Evolutionary conservation across 2,888 invertebrate species (phyloP).

Genomic region (Bellardia pandia): DNA sequence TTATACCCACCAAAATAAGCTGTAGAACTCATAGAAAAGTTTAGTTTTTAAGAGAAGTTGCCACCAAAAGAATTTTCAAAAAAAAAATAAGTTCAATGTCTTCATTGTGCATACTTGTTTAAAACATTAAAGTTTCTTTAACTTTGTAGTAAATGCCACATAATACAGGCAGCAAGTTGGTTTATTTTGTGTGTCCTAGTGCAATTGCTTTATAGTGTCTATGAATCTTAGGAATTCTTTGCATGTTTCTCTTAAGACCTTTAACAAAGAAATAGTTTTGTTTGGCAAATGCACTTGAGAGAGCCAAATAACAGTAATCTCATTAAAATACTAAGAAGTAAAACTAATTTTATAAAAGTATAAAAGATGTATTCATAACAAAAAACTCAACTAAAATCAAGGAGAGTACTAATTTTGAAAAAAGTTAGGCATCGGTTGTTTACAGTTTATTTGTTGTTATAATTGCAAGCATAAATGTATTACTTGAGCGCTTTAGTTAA

Average conservation of each 20-base stretch:
- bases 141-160: constrained; percentile 34
- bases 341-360: background rate
- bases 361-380: background rate
- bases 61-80: constrained; percentile 50
- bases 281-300: no score
- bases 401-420: no score
- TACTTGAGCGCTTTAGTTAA: constrained; percentile 18
- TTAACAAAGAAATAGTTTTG: background rate
- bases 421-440: no score
- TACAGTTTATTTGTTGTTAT: no score
- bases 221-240: constrained; percentile 46
- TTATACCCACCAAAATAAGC: background rate
- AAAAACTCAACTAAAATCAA: no score
- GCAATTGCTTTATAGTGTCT: constrained; percentile 29
- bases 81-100: constrained; percentile 70
- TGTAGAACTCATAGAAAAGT: background rate
- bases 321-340: constrained; percentile 14
- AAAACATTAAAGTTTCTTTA: constrained; percentile 41
- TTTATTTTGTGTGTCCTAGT: background rate
- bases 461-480: background rate
- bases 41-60: constrained; percentile 7
- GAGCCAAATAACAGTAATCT: background rate
- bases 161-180: background rate
- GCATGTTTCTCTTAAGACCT: background rate
- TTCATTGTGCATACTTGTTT: constrained; percentile 10